Evolutionary conservation across 1,140 invertebrate genomes (phyloP), one percentile per base, ranked within the genome.

Genomic region (Dendrolimus punctatus): DNA sequence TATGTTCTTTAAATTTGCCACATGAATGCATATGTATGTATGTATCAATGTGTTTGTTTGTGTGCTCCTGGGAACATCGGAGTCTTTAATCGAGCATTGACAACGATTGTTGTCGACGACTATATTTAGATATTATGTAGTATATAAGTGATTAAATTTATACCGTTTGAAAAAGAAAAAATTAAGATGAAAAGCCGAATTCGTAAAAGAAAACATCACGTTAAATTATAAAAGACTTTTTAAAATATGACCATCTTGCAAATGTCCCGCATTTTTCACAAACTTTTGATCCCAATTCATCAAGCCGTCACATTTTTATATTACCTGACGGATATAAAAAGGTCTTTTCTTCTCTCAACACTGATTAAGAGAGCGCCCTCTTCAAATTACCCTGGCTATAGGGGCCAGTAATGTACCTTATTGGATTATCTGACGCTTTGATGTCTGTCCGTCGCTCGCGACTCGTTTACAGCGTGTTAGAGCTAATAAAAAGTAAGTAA

Each of bases 351-450:
- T 58, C 55, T 51, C 46, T 64, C 52, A 60, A 40, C 59, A 49
- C 71, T 76, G 70, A 79, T 79, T 76, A 79, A 64, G 62, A 55
- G 50, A 53, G 58, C 56, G 46, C 62, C 64, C 59, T 67, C 49
- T 58, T 58, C 45, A 64, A 67, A 63, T 69, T 62, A 64, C 64
- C 57, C 52, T 54, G 36, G 44, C 57, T 57, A 40, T 53, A 60
- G 55, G 58, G 64, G 50, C 64, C 51, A 55, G 57, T 60, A 62
- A 70, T 74, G 73, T 57, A 70, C 66, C 69, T 79, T 76, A 79
- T 79, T 79, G 68, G 71, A 79, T 79, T 76, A 76, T 60, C 58
- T 56, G 39, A 43, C 9, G 59, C 71, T 79, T 79, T 79, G 76
- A 79, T 75, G 71, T 78, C 71, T 51, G 62, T 57, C 59, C 58